Evolutionary conservation across 92 coral and sea anemone species (phyloP).

Genomic region (Montipora capitata): DNA sequence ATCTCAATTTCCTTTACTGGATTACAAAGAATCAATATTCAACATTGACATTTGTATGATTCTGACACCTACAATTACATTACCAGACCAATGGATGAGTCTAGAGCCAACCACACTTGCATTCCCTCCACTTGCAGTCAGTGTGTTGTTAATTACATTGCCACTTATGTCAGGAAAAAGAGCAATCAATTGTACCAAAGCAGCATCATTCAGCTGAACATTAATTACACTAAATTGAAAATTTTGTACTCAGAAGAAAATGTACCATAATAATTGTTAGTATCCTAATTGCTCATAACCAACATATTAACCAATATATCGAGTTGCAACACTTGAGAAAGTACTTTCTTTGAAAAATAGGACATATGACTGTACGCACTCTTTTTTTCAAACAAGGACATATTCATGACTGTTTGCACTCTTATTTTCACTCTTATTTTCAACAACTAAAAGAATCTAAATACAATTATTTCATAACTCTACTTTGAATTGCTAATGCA

Average conservation of each 20-base stretch:
- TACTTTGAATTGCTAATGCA: background rate
- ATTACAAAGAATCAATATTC: background rate
- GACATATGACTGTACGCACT: background rate
- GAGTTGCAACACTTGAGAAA: background rate
- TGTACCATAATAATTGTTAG: background rate
- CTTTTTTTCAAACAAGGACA: background rate
- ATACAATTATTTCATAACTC: background rate
- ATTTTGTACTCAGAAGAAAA: background rate
- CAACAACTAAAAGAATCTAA: background rate
- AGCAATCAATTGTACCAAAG: slow-evolving; percentile 51
- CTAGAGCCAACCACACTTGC: slow-evolving; percentile 55
- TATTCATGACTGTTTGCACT: background rate
- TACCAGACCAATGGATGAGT: slow-evolving; percentile 58
- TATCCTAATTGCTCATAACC: slow-evolving; percentile 3
- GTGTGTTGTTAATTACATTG: slow-evolving; percentile 29
- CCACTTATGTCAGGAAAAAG: slow-evolving; percentile 47
- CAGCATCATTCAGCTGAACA: slow-evolving; percentile 34
- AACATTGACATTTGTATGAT: slow-evolving; percentile 11
- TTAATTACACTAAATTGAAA: slow-evolving; percentile 2
- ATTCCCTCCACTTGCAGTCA: slow-evolving; percentile 44
- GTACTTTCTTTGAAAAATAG: background rate
- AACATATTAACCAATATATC: background rate
- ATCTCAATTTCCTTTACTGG: slow-evolving; percentile 1
- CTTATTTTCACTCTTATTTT: background rate
- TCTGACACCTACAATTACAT: slow-evolving; percentile 24